Conservation (phyloP, 2,888 invertebrate species). For the Caenorhabditis wallacei region DNA sequence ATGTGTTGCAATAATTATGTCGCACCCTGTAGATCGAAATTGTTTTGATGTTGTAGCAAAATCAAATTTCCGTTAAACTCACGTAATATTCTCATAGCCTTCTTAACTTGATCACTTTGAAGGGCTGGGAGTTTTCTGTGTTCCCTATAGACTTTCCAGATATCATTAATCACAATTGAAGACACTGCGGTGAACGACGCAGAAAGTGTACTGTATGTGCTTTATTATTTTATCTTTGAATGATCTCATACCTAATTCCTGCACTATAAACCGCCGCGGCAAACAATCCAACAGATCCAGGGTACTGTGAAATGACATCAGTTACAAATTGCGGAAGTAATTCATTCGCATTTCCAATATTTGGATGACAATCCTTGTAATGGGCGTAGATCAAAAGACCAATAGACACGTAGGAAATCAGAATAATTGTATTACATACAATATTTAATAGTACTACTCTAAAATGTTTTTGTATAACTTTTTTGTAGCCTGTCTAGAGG, state of each 20-base stretch:
- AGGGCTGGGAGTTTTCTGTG: constrained; percentile 24
- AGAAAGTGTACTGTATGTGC: constrained; percentile 73
- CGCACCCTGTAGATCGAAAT: no score
- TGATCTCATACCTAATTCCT: constrained; percentile 68
- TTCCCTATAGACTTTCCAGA: constrained; percentile 55
- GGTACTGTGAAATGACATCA: constrained; percentile 70
- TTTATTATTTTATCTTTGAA: background rate
- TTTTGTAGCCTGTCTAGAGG: constrained; percentile 14
- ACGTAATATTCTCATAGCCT: constrained; percentile 69
- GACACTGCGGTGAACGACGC: constrained; percentile 77
- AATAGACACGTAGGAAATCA: constrained; percentile 72
- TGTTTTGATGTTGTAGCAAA: no score
- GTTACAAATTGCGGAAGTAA: constrained; percentile 76
- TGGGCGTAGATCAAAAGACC: constrained; percentile 78
- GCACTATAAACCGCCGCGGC: constrained; percentile 78
- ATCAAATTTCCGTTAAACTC: constrained; percentile 33
- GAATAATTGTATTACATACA: constrained; percentile 75
- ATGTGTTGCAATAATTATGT: no score
- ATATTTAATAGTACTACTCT: constrained; percentile 80
- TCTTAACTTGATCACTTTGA: constrained; percentile 25
- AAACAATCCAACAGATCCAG: constrained; percentile 77
- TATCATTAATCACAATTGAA: constrained; percentile 77
- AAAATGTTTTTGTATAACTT: constrained; percentile 24
- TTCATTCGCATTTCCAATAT: constrained; percentile 63
- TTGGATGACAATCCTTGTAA: constrained; percentile 79